These are phyloP conservation scores for Melopsittacus undulatus DNA, from an alignment of 2,797 vertebrate species.

Conservation along the genomic window DNA sequence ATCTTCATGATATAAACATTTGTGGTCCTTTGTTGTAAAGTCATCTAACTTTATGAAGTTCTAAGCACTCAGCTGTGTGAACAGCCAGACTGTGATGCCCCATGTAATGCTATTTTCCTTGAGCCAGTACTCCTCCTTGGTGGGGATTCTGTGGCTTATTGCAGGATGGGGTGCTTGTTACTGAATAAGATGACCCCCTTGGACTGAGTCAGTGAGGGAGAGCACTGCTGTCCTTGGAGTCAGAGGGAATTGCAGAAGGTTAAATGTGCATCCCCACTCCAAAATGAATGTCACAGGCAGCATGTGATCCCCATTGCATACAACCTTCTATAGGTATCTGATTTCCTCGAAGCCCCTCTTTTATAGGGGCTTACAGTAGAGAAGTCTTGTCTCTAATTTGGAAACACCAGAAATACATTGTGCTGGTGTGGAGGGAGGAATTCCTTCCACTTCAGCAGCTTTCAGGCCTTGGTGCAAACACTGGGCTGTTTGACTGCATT, in stretches of 20 bases:
- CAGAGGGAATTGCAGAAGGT: not conserved
- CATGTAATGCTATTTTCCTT: not conserved
- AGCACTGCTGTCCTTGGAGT: not conserved
- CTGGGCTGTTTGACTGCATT: not conserved
- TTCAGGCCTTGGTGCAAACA: not conserved
- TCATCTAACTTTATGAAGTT: not conserved
- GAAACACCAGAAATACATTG: not conserved
- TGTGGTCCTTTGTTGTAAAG: not conserved
- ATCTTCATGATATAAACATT: not conserved
- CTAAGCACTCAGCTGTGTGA: not conserved
- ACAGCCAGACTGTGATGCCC: not conserved
- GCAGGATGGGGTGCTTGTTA: not conserved
- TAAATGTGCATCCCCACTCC: not conserved
- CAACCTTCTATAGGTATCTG: not conserved
- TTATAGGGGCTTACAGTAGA: not conserved
- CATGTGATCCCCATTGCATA: not conserved
- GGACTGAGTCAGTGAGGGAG: not conserved
- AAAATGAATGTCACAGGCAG: not conserved
- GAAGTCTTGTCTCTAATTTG: not conserved
- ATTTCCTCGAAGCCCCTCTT: not conserved
- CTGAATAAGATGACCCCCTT: not conserved
- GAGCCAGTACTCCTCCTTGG: not conserved
- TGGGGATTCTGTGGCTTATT: not conserved
- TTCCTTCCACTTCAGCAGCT: not conserved
- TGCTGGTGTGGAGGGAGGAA: accelerated